Evolutionary conservation across 2,888 invertebrate genomes (phyloP).

Genomic region (Macrosiphum euphorbiae): DNA sequence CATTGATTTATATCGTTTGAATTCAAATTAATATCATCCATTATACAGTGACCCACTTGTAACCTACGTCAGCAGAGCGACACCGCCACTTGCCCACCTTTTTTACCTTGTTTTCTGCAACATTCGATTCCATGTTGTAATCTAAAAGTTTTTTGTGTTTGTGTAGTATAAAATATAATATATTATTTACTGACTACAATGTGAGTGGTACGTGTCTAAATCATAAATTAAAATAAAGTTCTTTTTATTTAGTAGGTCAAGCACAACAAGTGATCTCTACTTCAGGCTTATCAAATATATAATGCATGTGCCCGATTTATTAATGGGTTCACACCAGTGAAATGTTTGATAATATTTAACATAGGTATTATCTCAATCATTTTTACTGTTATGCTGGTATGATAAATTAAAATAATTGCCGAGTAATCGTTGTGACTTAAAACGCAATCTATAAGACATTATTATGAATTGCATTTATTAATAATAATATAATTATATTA

Average conservation of each 20-base stretch:
- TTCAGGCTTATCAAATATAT: neutral
- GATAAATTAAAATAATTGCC: constrained; percentile 5
- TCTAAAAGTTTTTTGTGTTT: neutral
- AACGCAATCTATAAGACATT: neutral
- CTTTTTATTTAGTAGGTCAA: constrained; percentile 28
- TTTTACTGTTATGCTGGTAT: neutral
- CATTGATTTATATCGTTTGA: too few species aligned
- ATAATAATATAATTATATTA: neutral
- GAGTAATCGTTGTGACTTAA: neutral
- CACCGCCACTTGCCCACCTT: too few species aligned
- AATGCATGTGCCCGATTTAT: neutral
- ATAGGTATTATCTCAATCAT: neutral
- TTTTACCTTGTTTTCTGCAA: neutral
- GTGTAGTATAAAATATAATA: too few species aligned
- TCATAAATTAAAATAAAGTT: constrained; percentile 16
- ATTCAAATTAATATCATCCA: too few species aligned
- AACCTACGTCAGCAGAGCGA: too few species aligned
- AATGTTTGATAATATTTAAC: constrained; percentile 12
- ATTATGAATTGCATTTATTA: neutral
- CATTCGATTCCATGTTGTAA: neutral
- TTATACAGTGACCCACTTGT: too few species aligned
- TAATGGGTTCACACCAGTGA: neutral
- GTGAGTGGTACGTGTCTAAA: neutral
- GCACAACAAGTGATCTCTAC: constrained; percentile 13
- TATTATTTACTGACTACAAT: neutral